Percentiles rank a stretch among this genome's conserved stretches.
These are phyloP conservation scores for Diaphora mendica DNA, from an alignment of 2,888 invertebrate species.

Conservation along the genomic window DNA sequence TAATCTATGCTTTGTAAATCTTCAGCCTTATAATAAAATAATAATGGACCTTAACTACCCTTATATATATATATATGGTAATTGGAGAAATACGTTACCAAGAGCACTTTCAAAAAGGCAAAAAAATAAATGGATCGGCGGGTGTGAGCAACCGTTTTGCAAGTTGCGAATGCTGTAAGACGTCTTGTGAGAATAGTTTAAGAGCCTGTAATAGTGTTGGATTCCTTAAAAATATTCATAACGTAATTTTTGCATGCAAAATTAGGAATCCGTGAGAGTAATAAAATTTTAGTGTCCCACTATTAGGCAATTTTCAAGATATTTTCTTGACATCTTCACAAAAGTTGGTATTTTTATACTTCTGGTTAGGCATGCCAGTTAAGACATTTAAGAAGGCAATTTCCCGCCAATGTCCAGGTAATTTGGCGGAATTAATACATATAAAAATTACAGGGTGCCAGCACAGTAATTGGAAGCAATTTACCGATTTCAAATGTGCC, in stretches of 20 bases:
- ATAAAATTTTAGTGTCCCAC: not conserved
- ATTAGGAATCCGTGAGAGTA: not conserved
- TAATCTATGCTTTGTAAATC: slow-evolving; percentile 63
- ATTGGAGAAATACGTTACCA: slow-evolving; percentile 41
- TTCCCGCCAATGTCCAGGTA: not conserved
- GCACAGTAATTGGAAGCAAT: not conserved
- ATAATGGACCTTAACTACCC: slow-evolving; percentile 54
- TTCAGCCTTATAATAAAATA: slow-evolving; percentile 73
- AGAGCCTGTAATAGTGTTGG: not conserved
- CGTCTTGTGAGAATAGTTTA: not conserved
- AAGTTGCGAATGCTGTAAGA: not conserved
- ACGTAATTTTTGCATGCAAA: not conserved
- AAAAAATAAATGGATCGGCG: not conserved
- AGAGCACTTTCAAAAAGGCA: slow-evolving; percentile 19
- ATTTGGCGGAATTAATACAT: not conserved
- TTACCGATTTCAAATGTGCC: slow-evolving; percentile 18
- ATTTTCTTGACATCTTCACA: not conserved
- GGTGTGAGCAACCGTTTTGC: not conserved
- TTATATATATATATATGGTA: slow-evolving; percentile 43
- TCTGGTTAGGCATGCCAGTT: too few relatives aligned
- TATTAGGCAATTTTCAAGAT: not conserved
- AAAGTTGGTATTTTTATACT: not conserved
- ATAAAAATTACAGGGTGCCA: not conserved
- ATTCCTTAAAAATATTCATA: too few relatives aligned
- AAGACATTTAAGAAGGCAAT: not conserved